phyloP scores from a whole-genome alignment of 2,113 vertebrate species.

The Scomber japonicus region DNA sequence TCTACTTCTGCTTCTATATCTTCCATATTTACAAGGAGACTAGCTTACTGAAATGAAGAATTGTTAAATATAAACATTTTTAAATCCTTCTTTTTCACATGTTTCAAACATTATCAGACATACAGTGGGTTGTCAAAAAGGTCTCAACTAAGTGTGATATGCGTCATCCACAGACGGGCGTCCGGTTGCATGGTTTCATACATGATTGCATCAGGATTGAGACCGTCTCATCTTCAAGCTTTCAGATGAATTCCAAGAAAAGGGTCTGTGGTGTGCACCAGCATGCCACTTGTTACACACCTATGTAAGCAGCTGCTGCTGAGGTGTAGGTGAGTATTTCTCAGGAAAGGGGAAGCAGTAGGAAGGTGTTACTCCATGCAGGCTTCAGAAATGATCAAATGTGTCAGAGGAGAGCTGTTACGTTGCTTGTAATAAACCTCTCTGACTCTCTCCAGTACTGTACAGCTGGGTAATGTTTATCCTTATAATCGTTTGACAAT shows the following conservation, averaged over 20 bases:
- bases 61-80: too few relatives aligned
- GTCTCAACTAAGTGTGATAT: background rate
- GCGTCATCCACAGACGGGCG: background rate
- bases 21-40: background rate
- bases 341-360: background rate
- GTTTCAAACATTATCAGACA: background rate
- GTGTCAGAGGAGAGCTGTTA: background rate
- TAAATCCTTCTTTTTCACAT: background rate
- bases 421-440: background rate
- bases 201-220: slow-evolving; percentile 66
- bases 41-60: too few relatives aligned
- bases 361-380: background rate
- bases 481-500: background rate
- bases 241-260: slow-evolving; percentile 28
- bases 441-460: too few relatives aligned
- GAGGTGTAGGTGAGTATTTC: background rate
- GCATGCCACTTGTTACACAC: background rate
- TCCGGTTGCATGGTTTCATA: slow-evolving; percentile 58
- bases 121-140: background rate
- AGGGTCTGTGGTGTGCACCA: background rate
- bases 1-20: too few relatives aligned
- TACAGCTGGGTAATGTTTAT: too few relatives aligned
- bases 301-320: background rate
- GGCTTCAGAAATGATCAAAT: slow-evolving; percentile 11
- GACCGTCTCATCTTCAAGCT: slow-evolving; percentile 21